Evolutionary conservation across 1,140 invertebrate genomes (phyloP), one percentile per base, ranked within the genome.

Genomic region (Antheraea pernyi): DNA sequence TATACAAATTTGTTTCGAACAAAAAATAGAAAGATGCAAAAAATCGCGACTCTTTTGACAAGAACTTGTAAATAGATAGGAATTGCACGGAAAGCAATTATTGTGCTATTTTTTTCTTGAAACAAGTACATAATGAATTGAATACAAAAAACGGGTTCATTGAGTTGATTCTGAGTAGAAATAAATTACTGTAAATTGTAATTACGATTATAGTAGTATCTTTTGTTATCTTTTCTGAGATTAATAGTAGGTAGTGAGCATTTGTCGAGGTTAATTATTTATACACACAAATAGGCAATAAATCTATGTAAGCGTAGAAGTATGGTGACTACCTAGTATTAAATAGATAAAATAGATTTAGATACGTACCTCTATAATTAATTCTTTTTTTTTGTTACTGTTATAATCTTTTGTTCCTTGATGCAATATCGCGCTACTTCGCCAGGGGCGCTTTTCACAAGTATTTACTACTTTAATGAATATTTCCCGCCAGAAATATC

Each of bases 11-110:
- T 53, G 46, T 53, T 53, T 53, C 11, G 16, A n/a, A 53, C 16
- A 53, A 53, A 53, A 53, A 53, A 53, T n/a, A 53, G 16, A 53
- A 53, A 53, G 11, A 53, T 53, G 46, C 16, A 53, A 53, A 53
- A 53, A 53, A 16, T 16, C 16, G 46, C 13, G 46, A 53, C 46
- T 53, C 0, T 48, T 13, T 53, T 53, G 16, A n/a, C 46, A 53
- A 53, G 46, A 53, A 53, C 9, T 16, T 53, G 46, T 7, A 13
- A 53, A 53, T 53, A 53, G 46, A 1, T 53, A 53, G 16, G 11
- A 53, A 53, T 53, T 53, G 46, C 16, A 53, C 46, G 46, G 46
- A 53, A 53, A 53, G 46, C 16, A 53, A n/a, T 42, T 42, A 42
- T 42, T 42, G 8, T 42, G 11, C 8, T 42, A 9, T 53, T 53